Percentiles rank a stretch among this genome's conserved stretches.
phyloP scores from a whole-genome alignment of 1,140 invertebrate species.

The Brachionus asplanchnoidis region DNA sequence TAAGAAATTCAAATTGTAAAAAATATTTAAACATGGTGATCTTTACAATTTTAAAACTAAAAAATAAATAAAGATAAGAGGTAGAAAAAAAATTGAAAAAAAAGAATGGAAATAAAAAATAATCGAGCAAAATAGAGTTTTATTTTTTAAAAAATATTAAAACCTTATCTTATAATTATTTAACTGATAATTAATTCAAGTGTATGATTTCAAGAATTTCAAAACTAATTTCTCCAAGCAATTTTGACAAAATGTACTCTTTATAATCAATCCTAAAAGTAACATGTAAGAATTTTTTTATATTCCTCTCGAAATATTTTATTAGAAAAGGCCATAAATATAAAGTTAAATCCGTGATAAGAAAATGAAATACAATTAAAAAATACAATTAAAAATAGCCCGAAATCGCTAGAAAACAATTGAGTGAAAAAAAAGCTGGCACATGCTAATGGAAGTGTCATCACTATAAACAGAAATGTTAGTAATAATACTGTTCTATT shows the following conservation, averaged over 20 bases:
- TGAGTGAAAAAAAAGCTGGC: constrained; percentile 35
- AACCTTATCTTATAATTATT: too few species aligned
- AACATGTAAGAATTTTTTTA: neutral
- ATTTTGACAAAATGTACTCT: neutral
- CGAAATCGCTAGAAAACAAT: neutral
- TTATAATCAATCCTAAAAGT: neutral
- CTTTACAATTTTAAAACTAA: too few species aligned
- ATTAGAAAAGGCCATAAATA: constrained; percentile 21
- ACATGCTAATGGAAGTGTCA: neutral
- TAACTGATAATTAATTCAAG: too few species aligned
- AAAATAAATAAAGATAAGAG: too few species aligned
- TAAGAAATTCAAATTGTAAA: too few species aligned
- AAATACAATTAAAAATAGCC: neutral
- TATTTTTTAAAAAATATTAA: too few species aligned
- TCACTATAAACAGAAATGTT: constrained; percentile 3
- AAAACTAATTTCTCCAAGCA: neutral
- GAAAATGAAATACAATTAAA: constrained; percentile 32
- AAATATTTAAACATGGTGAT: too few species aligned
- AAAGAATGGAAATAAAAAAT: too few species aligned
- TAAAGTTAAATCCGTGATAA: constrained; percentile 34
- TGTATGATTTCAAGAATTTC: neutral
- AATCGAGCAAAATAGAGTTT: too few species aligned
- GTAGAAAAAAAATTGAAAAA: too few species aligned
- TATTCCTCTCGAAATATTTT: constrained; percentile 21
- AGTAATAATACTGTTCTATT: neutral